These are phyloP conservation scores for Cheilosia vernalis DNA, from an alignment of 2,888 invertebrate species.

Conservation along the genomic window DNA sequence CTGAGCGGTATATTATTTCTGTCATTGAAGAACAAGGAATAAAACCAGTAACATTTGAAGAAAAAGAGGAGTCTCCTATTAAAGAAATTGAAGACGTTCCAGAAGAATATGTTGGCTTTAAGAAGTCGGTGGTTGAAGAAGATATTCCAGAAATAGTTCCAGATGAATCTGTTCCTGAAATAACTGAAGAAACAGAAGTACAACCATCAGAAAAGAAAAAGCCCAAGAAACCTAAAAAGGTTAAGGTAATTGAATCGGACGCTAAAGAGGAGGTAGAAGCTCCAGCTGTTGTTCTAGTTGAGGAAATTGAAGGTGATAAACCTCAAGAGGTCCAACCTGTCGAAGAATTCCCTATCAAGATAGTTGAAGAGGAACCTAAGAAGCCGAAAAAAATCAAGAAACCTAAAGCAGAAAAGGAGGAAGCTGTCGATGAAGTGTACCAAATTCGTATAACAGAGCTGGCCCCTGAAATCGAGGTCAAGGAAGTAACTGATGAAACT, in stretches of 20 bases:
- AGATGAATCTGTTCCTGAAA: slow-evolving; percentile 76
- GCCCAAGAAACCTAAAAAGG: slow-evolving; percentile 81
- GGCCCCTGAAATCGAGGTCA: slow-evolving; percentile 81
- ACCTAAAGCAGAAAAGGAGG: slow-evolving; percentile 56
- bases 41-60: slow-evolving; percentile 69
- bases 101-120: slow-evolving; percentile 72
- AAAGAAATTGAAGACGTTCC: slow-evolving; percentile 71
- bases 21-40: slow-evolving; percentile 80
- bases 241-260: slow-evolving; percentile 80
- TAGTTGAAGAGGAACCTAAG: slow-evolving; percentile 72
- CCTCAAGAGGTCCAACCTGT: slow-evolving; percentile 42
- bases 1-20: slow-evolving; percentile 79
- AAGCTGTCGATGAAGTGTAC: slow-evolving; percentile 75
- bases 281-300: slow-evolving; percentile 77
- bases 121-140: slow-evolving; percentile 80
- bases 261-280: slow-evolving; percentile 85
- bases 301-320: slow-evolving; percentile 45
- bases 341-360: slow-evolving; percentile 48
- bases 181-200: slow-evolving; percentile 37
- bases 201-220: slow-evolving; percentile 64
- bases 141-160: slow-evolving; percentile 82
- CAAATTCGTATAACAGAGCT: slow-evolving; percentile 79
- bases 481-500: slow-evolving; percentile 80
- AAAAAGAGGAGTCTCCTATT: slow-evolving; percentile 70
- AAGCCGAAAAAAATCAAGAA: slow-evolving; percentile 76